Evolutionary conservation across 1,140 invertebrate genomes (phyloP), one percentile per base, ranked within the genome.

Genomic region (Cephus cinctus): DNA sequence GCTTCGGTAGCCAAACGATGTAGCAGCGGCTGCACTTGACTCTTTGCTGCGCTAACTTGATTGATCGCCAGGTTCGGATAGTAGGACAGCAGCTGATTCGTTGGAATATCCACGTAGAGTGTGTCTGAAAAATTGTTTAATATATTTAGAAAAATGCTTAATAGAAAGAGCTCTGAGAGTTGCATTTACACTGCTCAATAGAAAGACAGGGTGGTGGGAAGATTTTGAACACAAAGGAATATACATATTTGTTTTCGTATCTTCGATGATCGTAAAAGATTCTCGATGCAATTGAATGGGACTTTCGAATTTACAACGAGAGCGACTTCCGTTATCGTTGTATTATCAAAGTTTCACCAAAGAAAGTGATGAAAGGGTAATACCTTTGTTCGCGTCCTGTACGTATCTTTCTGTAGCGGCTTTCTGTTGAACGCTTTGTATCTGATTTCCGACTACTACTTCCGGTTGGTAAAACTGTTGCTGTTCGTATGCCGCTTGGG

Each of bases 341-440:
- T 8, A 27, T 27, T 27, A 27, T 8, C 25, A 27, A n/a, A 27
- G n/a, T 27, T 27, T 27, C 6, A 27, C 6, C 25, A n/a, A 27
- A 27, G 25, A 27, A 27, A 27, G n/a, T 27, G 25, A 8, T n/a
- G n/a, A n/a, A n/a, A n/a, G n/a, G n/a, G n/a, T n/a, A n/a, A n/a
- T 54, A 71, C 69, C 63, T 69, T 65, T 63, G 12, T 61, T 52
- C 0, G 11, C 8, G 15, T 40, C 47, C 15, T 65, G 50, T 5
- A 39, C 14, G 16, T 65, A 67, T 20, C 74, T 75, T 4, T 64
- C 54, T 1, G 52, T 27, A 0, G 50, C 52, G 4, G 54, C 16
- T 43, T 71, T 73, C 30, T 73, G 74, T 39, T 71, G 69, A 12
- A 57, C 41, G 6, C 22, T 54, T 54, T 73, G 71, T 11, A 67